Base-by-base conservation (phyloP, 2,888 invertebrate species). In the Piscicola geometra region DNA sequence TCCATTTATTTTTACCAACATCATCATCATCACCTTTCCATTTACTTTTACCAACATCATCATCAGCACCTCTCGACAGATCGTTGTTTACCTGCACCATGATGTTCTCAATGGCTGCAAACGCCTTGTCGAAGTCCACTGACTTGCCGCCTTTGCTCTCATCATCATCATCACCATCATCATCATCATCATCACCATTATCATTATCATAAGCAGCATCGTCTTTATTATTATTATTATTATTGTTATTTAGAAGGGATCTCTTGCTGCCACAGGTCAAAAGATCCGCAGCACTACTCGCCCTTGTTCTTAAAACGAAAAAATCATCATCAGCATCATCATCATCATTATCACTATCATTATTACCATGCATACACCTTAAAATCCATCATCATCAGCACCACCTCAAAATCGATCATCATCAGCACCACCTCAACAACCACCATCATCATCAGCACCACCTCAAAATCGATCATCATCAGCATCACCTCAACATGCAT, bases 171-270 rank as follows among this genome's bases (percentile, higher is more conserved):
- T 15, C n/a, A 56, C n/a, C n/a, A 56, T 56, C n/a, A 56, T 56
- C 60, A 56, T 56, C n/a, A 25, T 56, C n/a, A 56, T 21, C n/a
- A 56, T 56, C n/a, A 56, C n/a, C n/a, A 56, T 56, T 56, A 56
- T 18, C n/a, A 56, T 18, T 56, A 56, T 56, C n/a, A 56, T 56
- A 18, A 18, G 3, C 5, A 25, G 9, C n/a, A 25, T 56, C n/a
- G n/a, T 25, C n/a, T 15, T 56, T 56, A 56, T 56, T 56, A 56
- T 56, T 56, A 56, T 25, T 41, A 41, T 41, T 41, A 41, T 41
- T 41, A 41, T n/a, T n/a, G n/a, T n/a, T n/a, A n/a, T n/a, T n/a
- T n/a, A n/a, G n/a, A n/a, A n/a, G n/a, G n/a, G n/a, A n/a, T n/a
- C n/a, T n/a, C n/a, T n/a, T n/a, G n/a, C n/a, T n/a, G n/a, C n/a